These are phyloP conservation scores for Metridium senile DNA, from an alignment of 92 coral and sea anemone species.

Conservation along the genomic window DNA sequence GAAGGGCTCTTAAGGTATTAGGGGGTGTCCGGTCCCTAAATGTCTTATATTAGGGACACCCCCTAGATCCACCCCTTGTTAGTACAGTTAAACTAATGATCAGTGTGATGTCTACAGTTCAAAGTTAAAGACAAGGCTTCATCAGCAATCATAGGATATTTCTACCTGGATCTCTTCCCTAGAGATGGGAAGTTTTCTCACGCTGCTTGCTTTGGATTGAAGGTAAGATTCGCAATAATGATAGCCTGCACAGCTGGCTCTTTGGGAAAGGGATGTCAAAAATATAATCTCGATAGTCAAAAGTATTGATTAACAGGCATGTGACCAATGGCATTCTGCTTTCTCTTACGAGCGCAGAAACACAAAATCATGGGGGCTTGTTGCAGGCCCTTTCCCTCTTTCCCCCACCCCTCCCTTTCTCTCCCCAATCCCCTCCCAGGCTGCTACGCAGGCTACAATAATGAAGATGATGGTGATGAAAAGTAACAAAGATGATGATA, in stretches of 20 bases:
- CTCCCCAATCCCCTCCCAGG: too few relatives aligned
- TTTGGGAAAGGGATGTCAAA: background rate
- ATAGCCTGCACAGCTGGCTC: too few relatives aligned
- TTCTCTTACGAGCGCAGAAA: background rate
- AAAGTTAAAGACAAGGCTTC: conserved; percentile 81
- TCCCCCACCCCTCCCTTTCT: background rate
- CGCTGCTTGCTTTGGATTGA: conserved; percentile 96
- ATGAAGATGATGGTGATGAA: too few relatives aligned
- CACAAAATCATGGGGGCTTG: too few relatives aligned
- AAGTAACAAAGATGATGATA: too few relatives aligned
- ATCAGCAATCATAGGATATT: conserved; percentile 79
- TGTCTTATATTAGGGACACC: too few relatives aligned
- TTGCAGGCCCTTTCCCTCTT: background rate
- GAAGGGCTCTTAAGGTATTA: too few relatives aligned
- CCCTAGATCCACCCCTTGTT: too few relatives aligned
- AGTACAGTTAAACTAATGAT: too few relatives aligned
- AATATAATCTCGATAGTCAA: background rate
- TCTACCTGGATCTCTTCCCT: conserved; percentile 93
- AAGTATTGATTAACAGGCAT: too few relatives aligned
- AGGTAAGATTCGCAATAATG: conserved; percentile 43
- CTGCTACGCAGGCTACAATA: background rate
- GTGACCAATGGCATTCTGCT: background rate
- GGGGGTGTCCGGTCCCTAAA: too few relatives aligned
- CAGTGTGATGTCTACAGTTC: too few relatives aligned
- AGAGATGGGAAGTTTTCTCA: conserved; percentile 98